phyloP scores from a whole-genome alignment of 1,140 invertebrate genomes.

The Zaprionus inermis region DNA sequence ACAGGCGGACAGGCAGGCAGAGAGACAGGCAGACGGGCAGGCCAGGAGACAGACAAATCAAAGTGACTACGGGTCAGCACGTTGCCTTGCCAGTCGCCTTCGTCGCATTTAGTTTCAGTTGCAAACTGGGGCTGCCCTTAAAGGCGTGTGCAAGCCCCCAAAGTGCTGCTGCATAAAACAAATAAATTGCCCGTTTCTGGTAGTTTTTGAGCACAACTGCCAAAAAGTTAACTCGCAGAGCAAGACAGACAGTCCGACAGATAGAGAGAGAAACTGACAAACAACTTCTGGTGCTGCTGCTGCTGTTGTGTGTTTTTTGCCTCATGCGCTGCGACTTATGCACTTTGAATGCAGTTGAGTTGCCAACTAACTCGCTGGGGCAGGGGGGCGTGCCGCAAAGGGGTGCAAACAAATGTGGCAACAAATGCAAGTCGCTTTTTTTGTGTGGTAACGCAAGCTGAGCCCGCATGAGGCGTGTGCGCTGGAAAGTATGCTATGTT shows the following conservation, averaged over 20 bases:
- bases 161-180: slow-evolving; percentile 23
- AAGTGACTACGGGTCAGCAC: not conserved
- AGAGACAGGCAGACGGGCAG: not conserved
- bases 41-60: not conserved
- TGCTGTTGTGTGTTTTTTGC: not conserved
- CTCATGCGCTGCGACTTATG: slow-evolving; percentile 60
- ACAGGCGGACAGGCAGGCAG: not conserved
- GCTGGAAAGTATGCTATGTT: slow-evolving; percentile 45
- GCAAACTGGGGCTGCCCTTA: not conserved
- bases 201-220: slow-evolving; percentile 16
- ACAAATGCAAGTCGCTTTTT: slow-evolving; percentile 66
- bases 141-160: not conserved
- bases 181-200: slow-evolving; percentile 47
- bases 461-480: slow-evolving; percentile 52
- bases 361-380: slow-evolving; percentile 49
- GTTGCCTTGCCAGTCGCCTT: not conserved
- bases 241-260: not conserved
- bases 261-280: slow-evolving; percentile 37
- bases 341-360: slow-evolving; percentile 73
- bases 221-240: slow-evolving; percentile 55
- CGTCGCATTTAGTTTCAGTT: not conserved
- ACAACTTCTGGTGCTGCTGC: slow-evolving; percentile 22
- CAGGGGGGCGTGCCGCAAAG: not conserved
- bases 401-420: slow-evolving; percentile 56
- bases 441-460: slow-evolving; percentile 32